Evolutionary conservation across 30 jellyfish, hydroid and myxozoan genomes (phyloP).

Genomic region (Cassiopea xamachana): DNA sequence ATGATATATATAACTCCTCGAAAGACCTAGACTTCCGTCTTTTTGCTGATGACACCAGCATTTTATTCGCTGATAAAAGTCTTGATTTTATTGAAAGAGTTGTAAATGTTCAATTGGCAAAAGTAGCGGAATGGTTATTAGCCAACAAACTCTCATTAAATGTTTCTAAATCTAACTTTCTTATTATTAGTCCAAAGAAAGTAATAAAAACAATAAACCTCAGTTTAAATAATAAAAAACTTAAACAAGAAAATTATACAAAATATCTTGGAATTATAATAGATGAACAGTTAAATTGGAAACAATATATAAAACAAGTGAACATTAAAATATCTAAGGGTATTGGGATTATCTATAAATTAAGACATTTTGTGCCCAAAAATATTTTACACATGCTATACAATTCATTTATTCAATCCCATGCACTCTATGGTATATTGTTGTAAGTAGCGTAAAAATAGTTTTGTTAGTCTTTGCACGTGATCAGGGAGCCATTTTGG

Average conservation of each 20-base stretch:
- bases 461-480: background rate
- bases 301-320: slow-evolving; percentile 37
- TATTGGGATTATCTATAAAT: slow-evolving; percentile 23
- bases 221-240: slow-evolving; percentile 6
- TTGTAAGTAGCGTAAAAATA: background rate
- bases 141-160: slow-evolving; percentile 28
- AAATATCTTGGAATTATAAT: slow-evolving; percentile 44
- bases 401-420: slow-evolving; percentile 43
- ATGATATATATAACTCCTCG: slow-evolving; percentile 41
- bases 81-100: slow-evolving; percentile 14
- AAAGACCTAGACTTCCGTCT: slow-evolving; percentile 33
- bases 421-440: slow-evolving; percentile 31
- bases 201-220: slow-evolving; percentile 8
- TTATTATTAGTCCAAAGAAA: slow-evolving; percentile 13
- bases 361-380: slow-evolving; percentile 44
- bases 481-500: background rate
- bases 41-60: slow-evolving; percentile 52
- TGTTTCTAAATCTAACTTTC: slow-evolving; percentile 27
- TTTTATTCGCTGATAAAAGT: slow-evolving; percentile 18
- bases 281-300: slow-evolving; percentile 29
- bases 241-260: slow-evolving; percentile 28
- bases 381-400: background rate
- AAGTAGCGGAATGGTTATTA: slow-evolving; percentile 26
- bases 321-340: slow-evolving; percentile 47
- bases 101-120: slow-evolving; percentile 14